Conservation (phyloP, 1,140 invertebrate species). For the Piezodorus guildinii region DNA sequence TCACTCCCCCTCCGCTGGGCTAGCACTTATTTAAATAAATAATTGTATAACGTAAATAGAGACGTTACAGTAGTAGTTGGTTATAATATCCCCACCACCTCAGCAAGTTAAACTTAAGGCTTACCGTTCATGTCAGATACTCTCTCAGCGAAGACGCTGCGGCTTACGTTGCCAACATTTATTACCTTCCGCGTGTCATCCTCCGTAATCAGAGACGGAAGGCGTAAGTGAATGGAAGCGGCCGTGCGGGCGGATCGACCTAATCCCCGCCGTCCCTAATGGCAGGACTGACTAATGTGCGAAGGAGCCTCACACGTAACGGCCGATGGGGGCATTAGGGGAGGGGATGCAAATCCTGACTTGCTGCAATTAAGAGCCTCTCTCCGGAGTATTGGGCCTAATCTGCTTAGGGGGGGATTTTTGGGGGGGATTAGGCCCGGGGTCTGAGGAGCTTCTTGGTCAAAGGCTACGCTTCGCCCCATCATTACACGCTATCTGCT, state of each 20-base stretch:
- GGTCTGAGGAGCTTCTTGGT: background rate
- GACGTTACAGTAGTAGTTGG: no score
- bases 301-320: background rate
- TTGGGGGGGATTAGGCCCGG: background rate
- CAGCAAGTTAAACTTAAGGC: no score
- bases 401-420: background rate
- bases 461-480: background rate
- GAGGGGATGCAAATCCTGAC: conserved; percentile 5
- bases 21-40: no score
- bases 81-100: no score
- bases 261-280: background rate
- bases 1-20: no score
- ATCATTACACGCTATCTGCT: background rate
- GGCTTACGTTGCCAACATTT: no score
- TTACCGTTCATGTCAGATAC: no score
- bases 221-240: background rate
- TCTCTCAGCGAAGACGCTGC: no score
- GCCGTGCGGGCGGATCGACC: background rate
- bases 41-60: no score
- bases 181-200: no score
- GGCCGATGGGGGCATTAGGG: background rate
- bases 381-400: background rate
- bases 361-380: conserved; percentile 5
- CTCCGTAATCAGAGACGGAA: background rate
- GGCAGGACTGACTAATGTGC: background rate